Base-by-base conservation (phyloP, 1,140 invertebrate species). In the Planococcus citri region DNA sequence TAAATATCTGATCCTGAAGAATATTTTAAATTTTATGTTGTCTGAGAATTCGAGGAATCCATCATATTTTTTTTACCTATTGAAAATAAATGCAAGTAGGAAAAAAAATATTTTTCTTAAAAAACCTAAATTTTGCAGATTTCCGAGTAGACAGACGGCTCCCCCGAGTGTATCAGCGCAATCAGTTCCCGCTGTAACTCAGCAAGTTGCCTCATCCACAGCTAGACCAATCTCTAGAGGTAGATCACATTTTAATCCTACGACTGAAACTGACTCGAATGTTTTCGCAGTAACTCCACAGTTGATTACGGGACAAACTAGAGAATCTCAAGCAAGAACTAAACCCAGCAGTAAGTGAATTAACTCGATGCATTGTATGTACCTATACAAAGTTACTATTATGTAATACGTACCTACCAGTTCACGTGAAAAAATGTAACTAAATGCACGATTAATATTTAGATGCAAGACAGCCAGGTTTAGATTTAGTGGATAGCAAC, bases 401-500 rank as follows among this genome's bases (percentile, higher is more conserved):
- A n/a, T n/a, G n/a, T n/a, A 33, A 33, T 33, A 33, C 29, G n/a
- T 33, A 33, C 4, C 12, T 33, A 6, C 12, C 29, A 33, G 4
- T 33, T 33, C 4, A 12, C 29, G 29, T 33, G 12, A 3, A 3
- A 12, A 3, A 33, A 33, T 33, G 12, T 33, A 12, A 6, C 29
- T 33, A 33, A 33, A 33, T 33, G n/a, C n/a, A 33, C 29, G 29
- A 33, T 33, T 33, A 33, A 6, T 51, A 9, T n/a, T 9, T 20
- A 51, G 41, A 17, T 20, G 2, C 17, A 2, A 79, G 84, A 70
- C 81, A 88, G 70, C 87, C 88, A 21, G 87, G 84, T 73, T 79
- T 90, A 57, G 89, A 91, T 74, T 78, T 90, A 17, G 87, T 91
- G 0, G 89, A 92, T 76, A 87, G 87, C 71, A 86, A 85, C 69